These are phyloP conservation scores for Busarellus nigricollis DNA, from an alignment of 2,797 vertebrate genomes.

Conservation along the genomic window DNA sequence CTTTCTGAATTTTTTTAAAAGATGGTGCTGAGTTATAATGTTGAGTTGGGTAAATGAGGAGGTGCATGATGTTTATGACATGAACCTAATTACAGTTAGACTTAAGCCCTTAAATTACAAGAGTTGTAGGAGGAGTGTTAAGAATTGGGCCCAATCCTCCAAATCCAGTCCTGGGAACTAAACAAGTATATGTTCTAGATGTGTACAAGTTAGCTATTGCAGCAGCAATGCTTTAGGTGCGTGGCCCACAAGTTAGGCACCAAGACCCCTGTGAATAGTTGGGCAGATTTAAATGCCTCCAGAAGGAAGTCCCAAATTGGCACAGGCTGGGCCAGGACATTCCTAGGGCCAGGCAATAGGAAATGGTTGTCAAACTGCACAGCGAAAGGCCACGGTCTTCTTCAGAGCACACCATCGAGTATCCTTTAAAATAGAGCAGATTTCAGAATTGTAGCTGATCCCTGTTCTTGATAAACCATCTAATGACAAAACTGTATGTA, in stretches of 20 bases:
- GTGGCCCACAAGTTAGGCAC: not conserved
- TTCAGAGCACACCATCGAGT: not conserved
- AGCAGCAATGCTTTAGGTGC: not conserved
- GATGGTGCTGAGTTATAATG: not conserved
- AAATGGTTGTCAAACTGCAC: not conserved
- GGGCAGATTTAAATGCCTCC: not conserved
- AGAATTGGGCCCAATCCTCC: not conserved
- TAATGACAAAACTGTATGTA: not conserved
- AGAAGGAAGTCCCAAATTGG: not conserved
- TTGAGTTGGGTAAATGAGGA: not conserved
- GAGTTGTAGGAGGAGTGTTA: not conserved
- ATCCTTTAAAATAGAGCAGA: not conserved
- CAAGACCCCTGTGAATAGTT: not conserved
- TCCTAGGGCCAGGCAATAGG: not conserved
- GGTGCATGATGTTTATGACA: not conserved
- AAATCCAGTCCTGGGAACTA: not conserved
- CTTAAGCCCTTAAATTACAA: not conserved
- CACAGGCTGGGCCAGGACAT: not conserved
- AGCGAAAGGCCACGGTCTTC: fast-evolving
- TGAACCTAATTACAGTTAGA: not conserved
- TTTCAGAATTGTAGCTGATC: not conserved
- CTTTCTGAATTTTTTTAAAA: not conserved
- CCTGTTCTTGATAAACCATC: not conserved
- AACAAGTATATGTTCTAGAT: not conserved
- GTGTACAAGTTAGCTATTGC: not conserved